phyloP scores from a whole-genome alignment of 2,888 invertebrate genomes.

The Desoria tigrina region DNA sequence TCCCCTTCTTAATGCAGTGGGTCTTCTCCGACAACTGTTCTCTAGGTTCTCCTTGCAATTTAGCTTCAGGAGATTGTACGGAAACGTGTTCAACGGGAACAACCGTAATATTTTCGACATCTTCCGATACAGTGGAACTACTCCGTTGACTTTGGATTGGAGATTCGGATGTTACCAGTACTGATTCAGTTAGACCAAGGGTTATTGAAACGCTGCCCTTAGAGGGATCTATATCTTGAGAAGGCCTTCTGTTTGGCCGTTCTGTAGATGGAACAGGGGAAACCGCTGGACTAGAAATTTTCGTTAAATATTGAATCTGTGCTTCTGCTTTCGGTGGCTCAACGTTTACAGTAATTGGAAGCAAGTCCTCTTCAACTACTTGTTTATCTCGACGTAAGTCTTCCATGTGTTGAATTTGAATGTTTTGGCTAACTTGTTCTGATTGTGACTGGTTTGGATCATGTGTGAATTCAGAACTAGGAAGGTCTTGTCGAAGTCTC shows the following conservation, averaged over 20 bases:
- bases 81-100: conserved; percentile 39
- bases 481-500: too few species aligned
- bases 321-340: conserved; percentile 37
- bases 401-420: neutral
- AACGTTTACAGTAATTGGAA: conserved; percentile 36
- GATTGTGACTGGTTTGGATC: neutral
- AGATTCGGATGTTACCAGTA: conserved; percentile 35
- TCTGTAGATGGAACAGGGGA: conserved; percentile 31
- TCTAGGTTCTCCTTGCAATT: conserved; percentile 6
- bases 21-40: too few species aligned
- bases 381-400: too few species aligned
- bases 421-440: neutral
- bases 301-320: conserved; percentile 41
- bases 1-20: conserved; percentile 33
- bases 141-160: conserved; percentile 16
- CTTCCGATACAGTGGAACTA: neutral
- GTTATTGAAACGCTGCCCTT: conserved; percentile 40
- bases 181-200: conserved; percentile 39
- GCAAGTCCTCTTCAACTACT: neutral
- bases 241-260: conserved; percentile 11
- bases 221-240: conserved; percentile 15
- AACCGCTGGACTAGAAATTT: conserved; percentile 40
- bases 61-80: too few species aligned
- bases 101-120: conserved; percentile 37
- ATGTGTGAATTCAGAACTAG: too few species aligned